These are phyloP conservation scores for Melanotaenia pygmaea DNA, from an alignment of 2,797 vertebrate genomes.

Conservation along the genomic window DNA sequence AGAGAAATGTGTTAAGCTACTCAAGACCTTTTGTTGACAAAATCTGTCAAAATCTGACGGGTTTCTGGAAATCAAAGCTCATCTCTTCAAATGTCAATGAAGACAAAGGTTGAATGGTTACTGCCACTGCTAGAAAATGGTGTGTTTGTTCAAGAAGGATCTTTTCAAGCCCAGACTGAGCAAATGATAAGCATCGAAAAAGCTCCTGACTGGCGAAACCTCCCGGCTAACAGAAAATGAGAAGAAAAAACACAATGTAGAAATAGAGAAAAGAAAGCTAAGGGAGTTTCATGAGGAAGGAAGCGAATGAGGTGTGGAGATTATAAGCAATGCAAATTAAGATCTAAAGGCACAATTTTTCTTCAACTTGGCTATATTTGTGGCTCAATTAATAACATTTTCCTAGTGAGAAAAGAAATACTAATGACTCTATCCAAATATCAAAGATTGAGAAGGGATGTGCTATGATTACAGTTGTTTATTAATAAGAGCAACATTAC, in stretches of 20 bases:
- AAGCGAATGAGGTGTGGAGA: background rate
- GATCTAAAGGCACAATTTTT: background rate
- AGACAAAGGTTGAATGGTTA: slow-evolving; percentile 1
- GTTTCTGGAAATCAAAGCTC: background rate
- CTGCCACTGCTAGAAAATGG: background rate
- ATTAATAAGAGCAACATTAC: background rate
- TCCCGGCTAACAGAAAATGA: background rate
- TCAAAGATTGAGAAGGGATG: background rate
- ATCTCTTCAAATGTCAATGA: background rate
- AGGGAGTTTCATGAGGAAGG: background rate
- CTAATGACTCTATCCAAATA: background rate
- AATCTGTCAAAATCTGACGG: background rate
- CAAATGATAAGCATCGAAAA: slow-evolving; percentile 9
- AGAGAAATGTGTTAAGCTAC: background rate
- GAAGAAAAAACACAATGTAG: background rate
- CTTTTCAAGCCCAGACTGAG: slow-evolving; percentile 14
- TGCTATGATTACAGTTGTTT: background rate
- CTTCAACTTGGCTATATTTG: background rate
- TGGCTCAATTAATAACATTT: background rate
- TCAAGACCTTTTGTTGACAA: background rate
- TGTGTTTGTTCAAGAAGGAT: background rate
- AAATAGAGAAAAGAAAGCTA: background rate
- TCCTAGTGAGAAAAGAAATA: background rate
- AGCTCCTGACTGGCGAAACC: background rate
- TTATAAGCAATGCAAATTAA: background rate